Evolutionary conservation across 1,140 invertebrate species (phyloP).

Genomic region (Thaumetopoea pityocampa): DNA sequence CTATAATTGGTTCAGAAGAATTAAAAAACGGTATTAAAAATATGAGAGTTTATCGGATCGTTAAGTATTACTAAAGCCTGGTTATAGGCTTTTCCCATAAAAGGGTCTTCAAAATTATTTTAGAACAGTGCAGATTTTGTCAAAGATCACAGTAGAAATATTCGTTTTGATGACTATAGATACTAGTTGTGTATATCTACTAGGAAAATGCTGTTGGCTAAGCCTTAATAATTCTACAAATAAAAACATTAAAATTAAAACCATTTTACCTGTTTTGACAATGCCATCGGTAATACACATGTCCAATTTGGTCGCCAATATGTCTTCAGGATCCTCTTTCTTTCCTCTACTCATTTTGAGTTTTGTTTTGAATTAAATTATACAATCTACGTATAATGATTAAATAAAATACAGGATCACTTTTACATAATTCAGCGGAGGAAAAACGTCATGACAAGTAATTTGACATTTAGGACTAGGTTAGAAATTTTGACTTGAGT

Average conservation of each 20-base stretch:
- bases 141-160: no score
- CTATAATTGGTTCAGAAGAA: no score
- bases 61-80: no score
- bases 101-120: no score
- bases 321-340: conserved; percentile 66
- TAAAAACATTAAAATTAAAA: not conserved
- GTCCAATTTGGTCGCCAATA: conserved; percentile 77
- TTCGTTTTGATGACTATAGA: no score
- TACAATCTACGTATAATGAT: conserved; percentile 11
- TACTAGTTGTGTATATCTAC: not conserved
- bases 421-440: conserved; percentile 60
- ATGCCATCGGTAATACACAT: conserved; percentile 79
- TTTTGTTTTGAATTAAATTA: not conserved
- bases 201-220: not conserved
- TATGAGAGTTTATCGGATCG: no score
- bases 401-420: conserved; percentile 19
- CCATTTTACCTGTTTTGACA: conserved; percentile 77
- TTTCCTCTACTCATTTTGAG: conserved; percentile 45
- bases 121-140: no score
- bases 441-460: conserved; percentile 24
- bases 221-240: not conserved
- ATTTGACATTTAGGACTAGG: conserved; percentile 1
- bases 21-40: no score
- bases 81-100: no score
- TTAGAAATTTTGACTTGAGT: conserved; percentile 21